Evolutionary conservation across 2,888 invertebrate species (phyloP).

Genomic region (Opisthograptis luteolata): DNA sequence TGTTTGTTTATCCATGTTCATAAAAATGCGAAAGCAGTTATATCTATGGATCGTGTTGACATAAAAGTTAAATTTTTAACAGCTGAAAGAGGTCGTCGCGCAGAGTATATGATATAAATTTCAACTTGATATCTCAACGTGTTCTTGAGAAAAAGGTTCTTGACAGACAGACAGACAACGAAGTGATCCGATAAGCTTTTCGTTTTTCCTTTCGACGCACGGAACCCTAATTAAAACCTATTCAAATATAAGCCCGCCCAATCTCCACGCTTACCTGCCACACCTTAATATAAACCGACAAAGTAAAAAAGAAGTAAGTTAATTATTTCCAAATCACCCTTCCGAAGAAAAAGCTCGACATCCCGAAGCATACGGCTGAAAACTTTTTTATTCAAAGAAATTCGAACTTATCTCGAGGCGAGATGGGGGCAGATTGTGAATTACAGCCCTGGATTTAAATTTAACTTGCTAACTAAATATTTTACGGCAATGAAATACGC

Average conservation of each 20-base stretch:
- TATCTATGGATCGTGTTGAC: too few species aligned
- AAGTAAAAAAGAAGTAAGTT: conserved; percentile 12
- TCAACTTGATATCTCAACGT: too few species aligned
- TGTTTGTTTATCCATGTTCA: too few species aligned
- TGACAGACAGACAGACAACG: too few species aligned
- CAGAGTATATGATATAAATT: too few species aligned
- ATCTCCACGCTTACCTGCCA: background rate
- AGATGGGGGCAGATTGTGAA: conserved; percentile 46
- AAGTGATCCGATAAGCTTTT: too few species aligned
- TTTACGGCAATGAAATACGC: conserved; percentile 12
- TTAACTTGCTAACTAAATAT: conserved; percentile 43
- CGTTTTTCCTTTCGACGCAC: too few species aligned
- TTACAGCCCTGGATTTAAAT: conserved; percentile 47
- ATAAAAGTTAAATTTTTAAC: too few species aligned
- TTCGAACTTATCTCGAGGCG: conserved; percentile 41
- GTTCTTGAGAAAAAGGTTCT: too few species aligned
- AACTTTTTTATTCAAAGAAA: conserved; percentile 43
- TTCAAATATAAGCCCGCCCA: background rate
- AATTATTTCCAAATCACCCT: conserved; percentile 20
- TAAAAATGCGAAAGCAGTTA: too few species aligned
- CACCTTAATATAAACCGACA: background rate
- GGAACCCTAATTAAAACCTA: too few species aligned
- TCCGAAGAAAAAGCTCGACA: conserved; percentile 13
- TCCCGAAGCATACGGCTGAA: conserved; percentile 27
- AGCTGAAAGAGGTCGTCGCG: too few species aligned